phyloP scores from a whole-genome alignment of 2,797 vertebrate species.

The Podarcis siculus region DNA sequence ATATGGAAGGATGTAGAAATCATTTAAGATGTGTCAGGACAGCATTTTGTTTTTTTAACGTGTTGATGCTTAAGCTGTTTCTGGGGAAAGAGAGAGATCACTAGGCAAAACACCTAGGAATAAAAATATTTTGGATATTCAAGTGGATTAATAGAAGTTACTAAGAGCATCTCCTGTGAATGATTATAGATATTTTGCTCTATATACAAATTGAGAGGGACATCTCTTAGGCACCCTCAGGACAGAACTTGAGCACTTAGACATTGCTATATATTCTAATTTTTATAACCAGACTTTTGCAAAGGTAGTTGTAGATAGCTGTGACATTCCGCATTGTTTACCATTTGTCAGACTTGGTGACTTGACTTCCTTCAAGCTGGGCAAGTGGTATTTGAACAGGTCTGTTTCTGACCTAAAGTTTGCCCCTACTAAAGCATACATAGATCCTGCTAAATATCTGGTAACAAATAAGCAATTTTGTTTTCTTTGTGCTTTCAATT shows the following conservation, averaged over 20 bases:
- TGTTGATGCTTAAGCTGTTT: slow-evolving; percentile 20
- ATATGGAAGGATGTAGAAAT: slow-evolving; percentile 39
- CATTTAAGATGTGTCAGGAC: slow-evolving; percentile 51
- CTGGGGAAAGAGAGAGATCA: slow-evolving; percentile 48
- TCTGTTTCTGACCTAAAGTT: background rate
- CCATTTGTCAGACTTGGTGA: background rate
- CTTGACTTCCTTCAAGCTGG: background rate
- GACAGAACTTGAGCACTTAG: background rate
- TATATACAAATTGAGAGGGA: slow-evolving; percentile 38
- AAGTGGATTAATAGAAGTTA: slow-evolving; percentile 24
- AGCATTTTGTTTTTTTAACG: slow-evolving; percentile 51
- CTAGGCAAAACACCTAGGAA: slow-evolving; percentile 32
- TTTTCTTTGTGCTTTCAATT: background rate
- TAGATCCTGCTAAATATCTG: background rate
- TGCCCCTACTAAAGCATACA: background rate
- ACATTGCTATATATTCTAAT: background rate
- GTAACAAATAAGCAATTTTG: background rate
- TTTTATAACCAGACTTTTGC: background rate
- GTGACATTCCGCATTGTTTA: background rate
- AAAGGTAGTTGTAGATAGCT: background rate
- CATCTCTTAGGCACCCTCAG: background rate
- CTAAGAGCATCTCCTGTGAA: slow-evolving; percentile 18
- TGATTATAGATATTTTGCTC: slow-evolving; percentile 29
- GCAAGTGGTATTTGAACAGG: background rate
- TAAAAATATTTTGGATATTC: slow-evolving; percentile 31